Conservation (phyloP, 2,113 vertebrate genomes). For the Arothron firmamentum region DNA sequence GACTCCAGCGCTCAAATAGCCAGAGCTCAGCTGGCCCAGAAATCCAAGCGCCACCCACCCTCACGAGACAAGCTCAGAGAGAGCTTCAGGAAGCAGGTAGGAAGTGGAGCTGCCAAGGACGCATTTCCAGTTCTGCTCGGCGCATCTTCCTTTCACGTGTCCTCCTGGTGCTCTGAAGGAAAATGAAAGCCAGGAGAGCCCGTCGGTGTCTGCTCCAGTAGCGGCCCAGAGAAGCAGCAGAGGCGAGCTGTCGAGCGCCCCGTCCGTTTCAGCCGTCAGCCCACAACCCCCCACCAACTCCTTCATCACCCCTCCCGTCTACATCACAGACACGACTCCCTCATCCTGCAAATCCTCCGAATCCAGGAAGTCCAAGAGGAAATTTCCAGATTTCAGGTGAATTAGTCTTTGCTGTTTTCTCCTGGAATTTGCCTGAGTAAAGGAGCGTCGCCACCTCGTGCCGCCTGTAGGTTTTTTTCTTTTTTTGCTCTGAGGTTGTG, state of each 20-base stretch:
- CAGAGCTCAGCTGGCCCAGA: constrained; percentile 85
- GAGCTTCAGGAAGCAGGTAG: constrained; percentile 69
- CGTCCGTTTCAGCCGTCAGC: constrained; percentile 67
- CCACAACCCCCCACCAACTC: constrained; percentile 63
- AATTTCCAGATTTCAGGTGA: constrained; percentile 88
- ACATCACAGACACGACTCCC: constrained; percentile 38
- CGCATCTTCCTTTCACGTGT: background rate
- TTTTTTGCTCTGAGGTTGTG: too few relatives aligned
- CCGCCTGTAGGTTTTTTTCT: too few relatives aligned
- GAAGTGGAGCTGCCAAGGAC: background rate
- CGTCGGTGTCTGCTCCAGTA: constrained; percentile 29
- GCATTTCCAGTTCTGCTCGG: background rate
- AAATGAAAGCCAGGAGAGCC: constrained; percentile 60
- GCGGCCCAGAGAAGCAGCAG: constrained; percentile 51
- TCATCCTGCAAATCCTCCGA: constrained; percentile 71
- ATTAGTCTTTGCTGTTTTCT: background rate
- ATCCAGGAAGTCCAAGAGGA: constrained; percentile 79
- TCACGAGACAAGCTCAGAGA: constrained; percentile 84
- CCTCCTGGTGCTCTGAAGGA: constrained; percentile 53
- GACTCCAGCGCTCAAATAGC: constrained; percentile 86
- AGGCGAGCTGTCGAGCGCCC: constrained; percentile 71
- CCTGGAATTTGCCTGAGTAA: too few relatives aligned
- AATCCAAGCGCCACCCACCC: constrained; percentile 84
- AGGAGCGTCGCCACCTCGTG: too few relatives aligned
- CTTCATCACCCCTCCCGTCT: constrained; percentile 71